These are phyloP conservation scores for Pandemis heparana DNA, from an alignment of 2,888 invertebrate genomes.

Conservation along the genomic window DNA sequence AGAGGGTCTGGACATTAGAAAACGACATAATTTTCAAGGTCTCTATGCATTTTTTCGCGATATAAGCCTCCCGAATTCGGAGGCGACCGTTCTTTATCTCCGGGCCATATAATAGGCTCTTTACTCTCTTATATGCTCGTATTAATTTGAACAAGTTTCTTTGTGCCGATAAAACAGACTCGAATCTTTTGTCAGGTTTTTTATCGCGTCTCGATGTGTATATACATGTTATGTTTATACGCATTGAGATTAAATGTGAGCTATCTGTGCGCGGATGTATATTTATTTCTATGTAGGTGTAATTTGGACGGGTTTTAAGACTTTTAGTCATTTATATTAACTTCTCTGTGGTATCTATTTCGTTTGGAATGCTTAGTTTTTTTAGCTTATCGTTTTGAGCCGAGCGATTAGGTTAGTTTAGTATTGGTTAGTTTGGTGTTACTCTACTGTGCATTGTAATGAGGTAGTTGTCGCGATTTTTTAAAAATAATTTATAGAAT, in stretches of 20 bases:
- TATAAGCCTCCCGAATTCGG: constrained; percentile 43
- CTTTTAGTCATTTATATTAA: constrained; percentile 20
- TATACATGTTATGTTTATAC: neutral
- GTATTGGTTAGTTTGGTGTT: neutral
- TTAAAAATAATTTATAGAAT: too few species aligned
- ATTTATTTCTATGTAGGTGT: constrained; percentile 9
- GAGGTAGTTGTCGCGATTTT: too few species aligned
- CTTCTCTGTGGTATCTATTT: neutral
- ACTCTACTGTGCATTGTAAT: too few species aligned
- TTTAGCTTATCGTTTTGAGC: neutral
- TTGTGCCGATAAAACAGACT: constrained; percentile 49
- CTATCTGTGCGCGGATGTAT: constrained; percentile 20
- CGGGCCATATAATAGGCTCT: constrained; percentile 50
- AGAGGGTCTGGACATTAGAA: constrained; percentile 9
- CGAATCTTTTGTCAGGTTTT: constrained; percentile 45
- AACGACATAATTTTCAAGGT: constrained; percentile 17
- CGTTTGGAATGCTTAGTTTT: neutral
- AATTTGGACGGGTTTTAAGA: constrained; percentile 5
- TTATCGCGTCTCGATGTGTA: constrained; percentile 34
- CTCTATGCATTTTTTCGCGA: constrained; percentile 18
- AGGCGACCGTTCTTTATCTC: constrained; percentile 53
- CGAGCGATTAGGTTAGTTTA: neutral
- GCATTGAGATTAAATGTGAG: neutral
- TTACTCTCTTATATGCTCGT: constrained; percentile 52
- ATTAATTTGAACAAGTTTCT: constrained; percentile 51